Conservation (phyloP, 2,113 vertebrate species). For the Bubo blakistoni region DNA sequence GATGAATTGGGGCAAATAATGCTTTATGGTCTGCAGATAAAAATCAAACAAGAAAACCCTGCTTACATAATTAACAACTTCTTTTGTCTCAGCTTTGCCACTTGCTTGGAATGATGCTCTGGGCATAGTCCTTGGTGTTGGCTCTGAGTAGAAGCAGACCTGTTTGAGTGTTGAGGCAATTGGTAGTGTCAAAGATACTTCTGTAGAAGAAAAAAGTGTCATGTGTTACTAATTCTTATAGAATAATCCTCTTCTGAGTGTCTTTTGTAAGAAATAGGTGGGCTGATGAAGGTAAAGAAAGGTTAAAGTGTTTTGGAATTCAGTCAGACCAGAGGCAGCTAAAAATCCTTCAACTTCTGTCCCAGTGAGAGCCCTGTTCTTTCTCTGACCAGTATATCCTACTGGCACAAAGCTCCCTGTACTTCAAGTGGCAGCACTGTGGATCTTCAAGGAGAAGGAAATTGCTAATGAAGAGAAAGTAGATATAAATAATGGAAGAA, state of each 20-base stretch:
- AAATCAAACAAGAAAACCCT: background rate
- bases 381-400: background rate
- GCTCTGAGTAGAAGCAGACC: background rate
- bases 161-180: background rate
- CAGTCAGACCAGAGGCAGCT: background rate
- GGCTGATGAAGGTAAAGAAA: background rate
- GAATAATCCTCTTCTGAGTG: background rate
- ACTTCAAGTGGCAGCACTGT: background rate
- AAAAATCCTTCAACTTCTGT: background rate
- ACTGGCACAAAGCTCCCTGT: background rate
- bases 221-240: background rate
- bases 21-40: background rate
- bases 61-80: background rate
- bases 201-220: background rate
- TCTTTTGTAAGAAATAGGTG: background rate
- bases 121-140: background rate
- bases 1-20: background rate
- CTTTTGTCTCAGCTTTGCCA: background rate
- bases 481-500: background rate
- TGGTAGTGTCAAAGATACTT: background rate
- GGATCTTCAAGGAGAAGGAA: background rate
- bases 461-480: background rate
- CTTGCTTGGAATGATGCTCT: background rate
- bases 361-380: background rate
- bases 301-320: background rate